Evolutionary conservation across 2,888 invertebrate genomes (phyloP).

Genomic region (Epinotia brunnichana): DNA sequence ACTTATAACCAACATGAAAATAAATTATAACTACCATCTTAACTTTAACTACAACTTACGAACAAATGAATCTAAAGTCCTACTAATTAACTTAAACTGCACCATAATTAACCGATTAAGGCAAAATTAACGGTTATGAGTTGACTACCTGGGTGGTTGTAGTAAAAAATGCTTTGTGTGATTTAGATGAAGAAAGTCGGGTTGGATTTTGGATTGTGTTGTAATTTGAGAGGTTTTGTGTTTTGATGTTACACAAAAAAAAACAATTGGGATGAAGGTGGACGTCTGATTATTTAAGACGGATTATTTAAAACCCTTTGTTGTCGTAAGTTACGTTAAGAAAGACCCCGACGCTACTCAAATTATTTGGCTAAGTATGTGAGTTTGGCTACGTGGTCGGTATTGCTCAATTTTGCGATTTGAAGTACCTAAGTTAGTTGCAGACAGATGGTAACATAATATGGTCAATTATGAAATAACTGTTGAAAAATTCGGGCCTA

Average conservation of each 20-base stretch:
- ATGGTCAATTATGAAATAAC: too few species aligned
- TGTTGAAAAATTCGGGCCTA: background rate
- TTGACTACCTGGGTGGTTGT: conserved; percentile 26
- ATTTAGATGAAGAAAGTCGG: background rate
- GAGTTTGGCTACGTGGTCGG: background rate
- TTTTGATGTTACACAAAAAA: background rate
- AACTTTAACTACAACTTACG: conserved; percentile 5
- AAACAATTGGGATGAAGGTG: conserved; percentile 6
- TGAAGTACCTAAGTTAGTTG: too few species aligned
- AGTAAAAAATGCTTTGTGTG: background rate
- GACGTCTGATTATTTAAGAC: background rate
- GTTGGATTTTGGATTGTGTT: conserved; percentile 21
- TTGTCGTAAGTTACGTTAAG: background rate
- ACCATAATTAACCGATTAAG: conserved; percentile 44
- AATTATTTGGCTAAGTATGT: background rate
- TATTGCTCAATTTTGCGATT: too few species aligned
- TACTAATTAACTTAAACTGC: conserved; percentile 43
- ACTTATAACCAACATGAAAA: background rate
- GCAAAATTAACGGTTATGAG: conserved; percentile 39
- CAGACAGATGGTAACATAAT: too few species aligned
- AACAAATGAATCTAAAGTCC: conserved; percentile 20
- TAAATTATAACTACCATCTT: conserved; percentile 14
- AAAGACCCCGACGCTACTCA: too few species aligned
- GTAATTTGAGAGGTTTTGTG: conserved; percentile 20
- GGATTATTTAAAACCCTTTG: background rate